Evolutionary conservation across 1,140 invertebrate genomes (phyloP), one percentile per base, ranked within the genome.

Genomic region (Drosophila kanapiae): DNA sequence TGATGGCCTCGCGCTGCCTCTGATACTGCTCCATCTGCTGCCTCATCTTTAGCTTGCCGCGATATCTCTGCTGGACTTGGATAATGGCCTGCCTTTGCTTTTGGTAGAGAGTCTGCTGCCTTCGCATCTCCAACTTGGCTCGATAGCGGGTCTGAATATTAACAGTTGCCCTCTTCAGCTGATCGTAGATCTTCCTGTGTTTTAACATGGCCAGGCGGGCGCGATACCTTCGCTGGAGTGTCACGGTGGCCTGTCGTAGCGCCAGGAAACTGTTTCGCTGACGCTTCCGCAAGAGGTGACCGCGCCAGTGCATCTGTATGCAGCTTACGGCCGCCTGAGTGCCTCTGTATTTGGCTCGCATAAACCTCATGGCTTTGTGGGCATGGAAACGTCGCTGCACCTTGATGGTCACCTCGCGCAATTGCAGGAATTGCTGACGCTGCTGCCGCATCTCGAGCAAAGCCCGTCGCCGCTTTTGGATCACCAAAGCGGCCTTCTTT

Each of bases 371-470:
- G 54, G 49, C 27, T 40, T 76, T 54, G 37, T 93, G 80, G 16
- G 93, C 93, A 84, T 93, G 93, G 82, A 93, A 95, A 14, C 75
- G 68, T 42, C 92, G 93, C 63, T 95, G 94, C 8, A 95, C 88
- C 6, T 67, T 75, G 0, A 94, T 71, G 2, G 91, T 91, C 23
- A 92, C 71, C 7, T 62, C 27, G 6, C 62, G 58, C 5, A 86
- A 61, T 2, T 69, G 63, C 0, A 78, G 18, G 57, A 71, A 94
- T 18, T 70, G 16, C 2, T 33, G n/a, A 0, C 74, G 65, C 13
- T 74, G 64, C 8, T 57, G 27, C 27, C 63, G 81, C 77, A 88
- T 92, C 4, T 56, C 9, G 18, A 65, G 16, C 35, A 75, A 65
- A 6, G 77, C 85, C 8, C 86, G 76, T 35, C 79, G 85, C 0